These are phyloP conservation scores for Conomelus anceps DNA, from an alignment of 2,888 invertebrate genomes.

Conservation along the genomic window DNA sequence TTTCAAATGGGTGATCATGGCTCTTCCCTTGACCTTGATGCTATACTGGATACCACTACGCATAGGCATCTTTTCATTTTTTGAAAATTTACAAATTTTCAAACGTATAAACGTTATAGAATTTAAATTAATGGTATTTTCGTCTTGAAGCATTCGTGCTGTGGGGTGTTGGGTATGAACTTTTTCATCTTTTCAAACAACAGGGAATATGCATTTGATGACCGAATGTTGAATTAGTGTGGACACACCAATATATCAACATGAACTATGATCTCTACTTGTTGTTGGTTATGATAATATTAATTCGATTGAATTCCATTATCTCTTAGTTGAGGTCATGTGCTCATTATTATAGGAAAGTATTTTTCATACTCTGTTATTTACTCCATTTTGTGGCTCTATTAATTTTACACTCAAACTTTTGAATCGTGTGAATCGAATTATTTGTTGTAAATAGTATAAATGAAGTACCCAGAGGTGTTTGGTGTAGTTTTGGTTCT, in stretches of 20 bases:
- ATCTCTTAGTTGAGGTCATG: neutral
- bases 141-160: neutral
- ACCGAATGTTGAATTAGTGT: neutral
- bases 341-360: neutral
- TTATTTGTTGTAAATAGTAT: neutral
- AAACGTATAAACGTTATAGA: neutral
- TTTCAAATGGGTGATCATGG: too few relatives aligned
- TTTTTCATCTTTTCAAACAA: too few relatives aligned
- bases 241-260: neutral
- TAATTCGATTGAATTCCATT: neutral
- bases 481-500: neutral
- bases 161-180: too few relatives aligned
- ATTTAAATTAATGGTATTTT: neutral
- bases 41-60: too few relatives aligned
- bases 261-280: neutral
- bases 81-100: neutral
- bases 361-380: neutral
- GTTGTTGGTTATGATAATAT: neutral
- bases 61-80: too few relatives aligned
- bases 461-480: neutral
- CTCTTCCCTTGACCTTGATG: too few relatives aligned
- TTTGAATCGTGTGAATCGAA: neutral
- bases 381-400: neutral
- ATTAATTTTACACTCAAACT: neutral
- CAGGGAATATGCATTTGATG: too few relatives aligned